Evolutionary conservation across 92 coral and sea anemone genomes (phyloP).

Genomic region (Palythoa grandis): DNA sequence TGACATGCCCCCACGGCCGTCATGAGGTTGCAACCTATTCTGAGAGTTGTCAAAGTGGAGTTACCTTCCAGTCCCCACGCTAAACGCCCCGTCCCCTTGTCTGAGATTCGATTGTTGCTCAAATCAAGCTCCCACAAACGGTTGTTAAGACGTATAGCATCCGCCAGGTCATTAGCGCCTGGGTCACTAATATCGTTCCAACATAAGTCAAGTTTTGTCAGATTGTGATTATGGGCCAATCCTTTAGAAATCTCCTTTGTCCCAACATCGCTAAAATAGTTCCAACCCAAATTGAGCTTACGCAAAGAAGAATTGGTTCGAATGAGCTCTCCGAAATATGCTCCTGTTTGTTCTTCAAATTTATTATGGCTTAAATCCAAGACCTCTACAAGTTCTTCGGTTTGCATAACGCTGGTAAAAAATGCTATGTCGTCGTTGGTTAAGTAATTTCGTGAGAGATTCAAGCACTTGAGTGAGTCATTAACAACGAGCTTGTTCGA

Average conservation of each 20-base stretch:
- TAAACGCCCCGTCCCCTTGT: conserved; percentile 70
- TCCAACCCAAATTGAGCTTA: conserved; percentile 82
- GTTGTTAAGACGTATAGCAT: conserved; percentile 64
- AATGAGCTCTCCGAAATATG: conserved; percentile 71
- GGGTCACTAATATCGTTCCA: conserved; percentile 84
- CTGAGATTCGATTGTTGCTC: conserved; percentile 84
- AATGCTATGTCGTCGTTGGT: conserved; percentile 71
- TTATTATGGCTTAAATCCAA: conserved; percentile 78
- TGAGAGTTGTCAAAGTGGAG: conserved; percentile 66
- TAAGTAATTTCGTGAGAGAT: conserved; percentile 77
- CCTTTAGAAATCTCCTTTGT: conserved; percentile 61
- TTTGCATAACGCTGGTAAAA: conserved; percentile 70
- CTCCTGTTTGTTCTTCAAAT: conserved; percentile 65
- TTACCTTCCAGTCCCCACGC: conserved; percentile 78
- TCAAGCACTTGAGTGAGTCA: conserved; percentile 61
- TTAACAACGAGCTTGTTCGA: conserved; percentile 77
- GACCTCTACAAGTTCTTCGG: conserved; percentile 66
- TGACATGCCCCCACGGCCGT: conserved; percentile 75
- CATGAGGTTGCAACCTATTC: conserved; percentile 71
- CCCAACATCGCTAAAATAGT: conserved; percentile 81
- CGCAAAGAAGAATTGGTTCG: conserved; percentile 57
- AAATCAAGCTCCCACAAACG: conserved; percentile 71
- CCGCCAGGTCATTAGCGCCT: conserved; percentile 66
- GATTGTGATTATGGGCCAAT: conserved; percentile 58
- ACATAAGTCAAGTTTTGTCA: conserved; percentile 71